These are phyloP conservation scores for Brachionus rotundiformis DNA, from an alignment of 1,140 invertebrate species.

Conservation along the genomic window DNA sequence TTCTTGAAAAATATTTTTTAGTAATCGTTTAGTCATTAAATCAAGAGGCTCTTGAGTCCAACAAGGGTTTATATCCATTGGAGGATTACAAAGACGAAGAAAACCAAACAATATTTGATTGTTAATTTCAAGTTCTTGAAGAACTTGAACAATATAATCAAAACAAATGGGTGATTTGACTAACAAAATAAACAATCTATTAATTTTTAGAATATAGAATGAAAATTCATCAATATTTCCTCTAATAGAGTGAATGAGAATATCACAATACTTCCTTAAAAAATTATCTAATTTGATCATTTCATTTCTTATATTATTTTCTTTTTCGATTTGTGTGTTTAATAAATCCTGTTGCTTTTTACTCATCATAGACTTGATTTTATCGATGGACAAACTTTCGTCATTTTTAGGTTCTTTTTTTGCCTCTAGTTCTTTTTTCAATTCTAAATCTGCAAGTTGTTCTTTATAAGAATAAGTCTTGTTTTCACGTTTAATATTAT, in stretches of 20 bases:
- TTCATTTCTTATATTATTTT: constrained; percentile 30
- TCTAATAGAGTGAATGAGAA: neutral
- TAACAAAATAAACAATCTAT: neutral
- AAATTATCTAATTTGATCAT: neutral
- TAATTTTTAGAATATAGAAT: neutral
- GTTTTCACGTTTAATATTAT: constrained; percentile 91
- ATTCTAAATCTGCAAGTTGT: constrained; percentile 87
- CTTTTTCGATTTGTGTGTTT: neutral
- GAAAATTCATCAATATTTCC: neutral
- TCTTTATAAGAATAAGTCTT: constrained; percentile 96
- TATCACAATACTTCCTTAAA: neutral
- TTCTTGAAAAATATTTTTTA: constrained; percentile 1
- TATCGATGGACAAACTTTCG: neutral
- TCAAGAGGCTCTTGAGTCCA: constrained; percentile 9
- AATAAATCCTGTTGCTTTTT: constrained; percentile 47
- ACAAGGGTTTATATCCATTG: neutral
- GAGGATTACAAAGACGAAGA: neutral
- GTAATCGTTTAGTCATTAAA: neutral
- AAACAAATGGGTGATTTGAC: neutral
- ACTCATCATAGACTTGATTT: constrained; percentile 29
- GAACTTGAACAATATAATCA: neutral
- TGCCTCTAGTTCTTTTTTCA: constrained; percentile 69
- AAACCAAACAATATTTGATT: neutral
- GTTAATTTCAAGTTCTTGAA: neutral
- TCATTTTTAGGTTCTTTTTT: neutral